Base-by-base conservation (phyloP, 2,113 vertebrate genomes). In the Nycticorax nycticorax region DNA sequence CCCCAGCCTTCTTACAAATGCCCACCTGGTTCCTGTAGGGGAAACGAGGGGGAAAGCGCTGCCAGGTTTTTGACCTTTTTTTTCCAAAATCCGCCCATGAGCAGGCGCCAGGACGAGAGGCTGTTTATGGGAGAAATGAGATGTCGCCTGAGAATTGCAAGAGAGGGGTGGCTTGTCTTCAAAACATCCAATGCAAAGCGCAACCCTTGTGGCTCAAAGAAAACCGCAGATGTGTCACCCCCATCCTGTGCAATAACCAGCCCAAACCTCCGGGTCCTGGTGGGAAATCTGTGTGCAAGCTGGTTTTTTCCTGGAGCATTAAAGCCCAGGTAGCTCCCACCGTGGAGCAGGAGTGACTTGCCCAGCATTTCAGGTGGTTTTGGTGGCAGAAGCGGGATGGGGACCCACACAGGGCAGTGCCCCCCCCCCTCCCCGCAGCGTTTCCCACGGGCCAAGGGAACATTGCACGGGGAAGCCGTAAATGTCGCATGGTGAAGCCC, bases 341-440 rank as follows among this genome's bases (percentile, higher is more conserved):
- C 7, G 45, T 0, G 10, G 55, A 12, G 74, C 56, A 71, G 72
- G 19, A 33, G 53, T 3, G 48, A 45, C 22, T 17, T 12, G 47
- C 74, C 32, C 8, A 3, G n/a, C 5, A 0, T 33, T 19, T 76
- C 52, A 3, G 22, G 2, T 1, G 1, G 11, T 3, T 37, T 10
- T 20, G 39, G 53, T 14, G 85, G 43, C 88, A 50, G 68, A 12
- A 20, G 5, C 0, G 0, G 77, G 77, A n/a, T 5, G 16, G 52
- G 72, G 69, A 77, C 35, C 35, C 26, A 3, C 30, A 1, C 4
- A 3, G 32, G 43, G 48, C 3, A 12, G 41, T 4, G 9, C 5
- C 4, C n/a, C 14, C 12, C 13, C 11, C 12, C 39, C 12, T 57
- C 18, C 47, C 63, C 3, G 33, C 47, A 39, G 63, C 28, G 0